Evolutionary conservation across 2,113 vertebrate species (phyloP), one percentile per base, ranked within the genome.

Genomic region (Sarotherodon lohbergeri): DNA sequence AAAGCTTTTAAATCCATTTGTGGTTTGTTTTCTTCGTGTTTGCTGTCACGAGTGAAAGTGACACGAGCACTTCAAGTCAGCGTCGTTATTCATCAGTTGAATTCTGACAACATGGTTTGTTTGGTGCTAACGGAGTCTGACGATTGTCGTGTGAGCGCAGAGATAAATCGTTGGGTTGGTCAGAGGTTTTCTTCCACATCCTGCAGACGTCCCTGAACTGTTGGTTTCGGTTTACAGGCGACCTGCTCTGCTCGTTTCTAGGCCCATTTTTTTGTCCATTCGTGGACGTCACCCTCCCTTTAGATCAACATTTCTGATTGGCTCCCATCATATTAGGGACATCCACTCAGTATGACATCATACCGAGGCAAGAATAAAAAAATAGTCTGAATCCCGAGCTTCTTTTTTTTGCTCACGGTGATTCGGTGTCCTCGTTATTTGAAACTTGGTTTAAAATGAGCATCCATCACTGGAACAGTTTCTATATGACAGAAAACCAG

Each of bases 241-340:
- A 46, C 13, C 22, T 1, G 39, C n/a, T 73, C 68, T 3, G 22
- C 39, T 48, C 1, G 5, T 73, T 73, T 73, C 22, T 9, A 46
- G 41, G n/a, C 2, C 41, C 0, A 17, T 29, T 73, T n/a, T 19
- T 52, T 71, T 5, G 0, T 16, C 39, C 22, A 29, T 46, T 10
- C 2, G 22, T 46, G 41, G 22, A 29, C 3, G 2, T 34, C 29
- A 6, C 41, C 24, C 68, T 76, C 22, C 41, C 5, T 0, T 0
- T 10, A 17, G 8, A 16, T 73, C 19, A 71, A 16, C n/a, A 9
- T 71, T 71, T 71, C 39, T 71, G 24, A 76, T 76, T 48, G 24
- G 24, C 14, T 48, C 4, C 41, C 41, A 48, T 46, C 41, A 48
- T 48, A 29, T 2, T 48, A 46, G 41, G 68, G 7, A 46, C 1